Evolutionary conservation across 64 coral and sea anemone genomes (phyloP).

Genomic region (Cladopsammia gracilis): DNA sequence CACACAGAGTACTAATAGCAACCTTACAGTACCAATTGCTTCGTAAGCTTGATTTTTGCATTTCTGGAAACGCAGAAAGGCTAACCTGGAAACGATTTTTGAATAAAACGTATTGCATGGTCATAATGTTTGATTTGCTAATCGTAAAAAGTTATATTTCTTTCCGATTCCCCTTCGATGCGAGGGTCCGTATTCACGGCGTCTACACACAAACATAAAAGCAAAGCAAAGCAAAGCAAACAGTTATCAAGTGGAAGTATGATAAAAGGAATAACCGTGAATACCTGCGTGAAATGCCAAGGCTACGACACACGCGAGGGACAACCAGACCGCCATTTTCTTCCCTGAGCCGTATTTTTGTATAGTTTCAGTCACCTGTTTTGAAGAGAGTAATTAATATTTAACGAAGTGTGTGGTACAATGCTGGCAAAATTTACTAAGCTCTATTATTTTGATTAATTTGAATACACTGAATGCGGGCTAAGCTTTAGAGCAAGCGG

Average conservation of each 20-base stretch:
- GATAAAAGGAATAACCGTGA: neutral
- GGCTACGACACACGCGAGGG: neutral
- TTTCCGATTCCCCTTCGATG: neutral
- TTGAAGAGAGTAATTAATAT: conserved; percentile 36
- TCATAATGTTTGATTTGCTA: neutral
- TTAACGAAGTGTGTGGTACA: conserved; percentile 13
- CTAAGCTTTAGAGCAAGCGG: neutral
- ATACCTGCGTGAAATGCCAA: conserved; percentile 21
- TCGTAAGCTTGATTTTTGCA: neutral
- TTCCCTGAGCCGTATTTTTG: conserved; percentile 9
- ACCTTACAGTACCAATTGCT: neutral
- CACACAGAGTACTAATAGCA: too few relatives aligned
- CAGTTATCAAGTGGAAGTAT: neutral
- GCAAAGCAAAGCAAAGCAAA: neutral
- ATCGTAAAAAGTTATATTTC: neutral
- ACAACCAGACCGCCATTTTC: conserved; percentile 41
- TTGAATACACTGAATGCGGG: neutral
- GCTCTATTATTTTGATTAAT: neutral
- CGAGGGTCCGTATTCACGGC: neutral
- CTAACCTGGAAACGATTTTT: neutral
- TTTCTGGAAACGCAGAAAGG: neutral
- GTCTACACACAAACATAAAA: neutral
- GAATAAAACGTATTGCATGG: neutral
- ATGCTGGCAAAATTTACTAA: conserved; percentile 30
- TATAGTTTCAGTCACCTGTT: conserved; percentile 28